Base-by-base conservation (phyloP, 2,797 vertebrate genomes). In the Onychomys torridus region DNA sequence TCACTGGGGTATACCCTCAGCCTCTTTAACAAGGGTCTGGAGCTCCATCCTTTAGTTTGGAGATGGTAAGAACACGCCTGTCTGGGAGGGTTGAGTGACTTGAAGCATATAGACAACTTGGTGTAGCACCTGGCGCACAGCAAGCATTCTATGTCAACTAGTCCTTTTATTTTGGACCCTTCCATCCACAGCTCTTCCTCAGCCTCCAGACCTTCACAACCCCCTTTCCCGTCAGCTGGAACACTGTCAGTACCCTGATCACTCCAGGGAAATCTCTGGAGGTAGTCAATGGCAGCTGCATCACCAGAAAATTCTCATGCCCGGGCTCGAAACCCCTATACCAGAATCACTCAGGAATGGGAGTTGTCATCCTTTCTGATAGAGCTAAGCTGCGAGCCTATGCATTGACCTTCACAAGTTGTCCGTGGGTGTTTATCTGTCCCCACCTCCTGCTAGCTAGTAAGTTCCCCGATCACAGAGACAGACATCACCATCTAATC, bases 321-420 rank as follows among this genome's bases (percentile, higher is more conserved):
- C 40, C 55, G 17, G 69, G 65, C 13, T 16, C n/a, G 73, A 37
- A 55, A 17, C 6, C 34, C 49, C 37, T 5, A 10, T 8, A 32
- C 8, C 43, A 73, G 76, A 90, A 65, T 67, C 4, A 10, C 40
- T 12, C 0, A 29, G 23, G 79, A 32, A 63, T 71, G 29, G 17
- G 11, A 89, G 69, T 12, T 86, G 43, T 7, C 19, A 49, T 14
- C n/a, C 25, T 14, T 49, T n/a, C 46, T 43, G 16, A 34, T 2
- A 23, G 2, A 67, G 5, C 55, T 12, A 49, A 27, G 16, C 92
- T 63, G 17, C n/a, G 40, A 17, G 43, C 16, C 0, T 5, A 57
- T 2, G 27, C n/a, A 10, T 34, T 73, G 23, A 32, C 32, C 32
- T 0, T 0, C 34, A 8, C 6, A 3, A 75, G 46, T 0, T 10